A percentile compares a stretch with the other conserved stretches of the same genome.
Conservation (phyloP, 2,797 vertebrate genomes). For the Onychomys torridus region DNA sequence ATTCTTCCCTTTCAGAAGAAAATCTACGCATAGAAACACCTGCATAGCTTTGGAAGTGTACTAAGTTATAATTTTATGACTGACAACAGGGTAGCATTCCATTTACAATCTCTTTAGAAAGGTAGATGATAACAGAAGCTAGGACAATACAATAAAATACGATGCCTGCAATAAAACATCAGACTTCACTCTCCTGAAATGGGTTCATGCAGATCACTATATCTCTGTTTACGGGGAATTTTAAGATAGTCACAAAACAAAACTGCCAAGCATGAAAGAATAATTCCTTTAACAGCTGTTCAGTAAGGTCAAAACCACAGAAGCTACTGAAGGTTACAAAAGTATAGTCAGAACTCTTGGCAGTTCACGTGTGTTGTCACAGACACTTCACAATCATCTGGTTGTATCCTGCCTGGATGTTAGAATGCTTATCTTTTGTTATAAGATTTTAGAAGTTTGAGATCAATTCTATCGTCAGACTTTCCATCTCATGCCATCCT, state of each 20-base stretch:
- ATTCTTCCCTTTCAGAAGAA: constrained; percentile 70
- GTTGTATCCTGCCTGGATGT: not conserved
- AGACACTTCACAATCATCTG: constrained; percentile 42
- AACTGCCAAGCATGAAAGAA: constrained; percentile 84
- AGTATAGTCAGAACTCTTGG: constrained; percentile 62
- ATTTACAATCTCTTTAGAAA: constrained; percentile 82
- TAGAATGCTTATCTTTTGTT: not conserved
- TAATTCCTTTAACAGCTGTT: constrained; percentile 85
- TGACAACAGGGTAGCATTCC: constrained; percentile 71
- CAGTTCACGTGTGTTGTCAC: not conserved
- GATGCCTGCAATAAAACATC: constrained; percentile 83
- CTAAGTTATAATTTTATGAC: constrained; percentile 82
- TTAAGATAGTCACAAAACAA: constrained; percentile 86
- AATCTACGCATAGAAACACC: constrained; percentile 80
- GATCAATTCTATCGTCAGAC: constrained; percentile 58
- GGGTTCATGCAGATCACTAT: constrained; percentile 83
- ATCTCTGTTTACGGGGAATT: constrained; percentile 84
- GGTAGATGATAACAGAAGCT: constrained; percentile 82
- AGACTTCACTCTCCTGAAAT: constrained; percentile 83
- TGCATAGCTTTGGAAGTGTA: constrained; percentile 75
- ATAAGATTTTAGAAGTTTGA: constrained; percentile 19
- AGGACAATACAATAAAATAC: constrained; percentile 85
- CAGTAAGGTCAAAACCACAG: constrained; percentile 84
- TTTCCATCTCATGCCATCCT: not conserved
- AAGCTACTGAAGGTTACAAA: constrained; percentile 81